Evolutionary conservation across 1,140 invertebrate species (phyloP), one percentile per base, ranked within the genome.

Genomic region (Cotesia glomerata): DNA sequence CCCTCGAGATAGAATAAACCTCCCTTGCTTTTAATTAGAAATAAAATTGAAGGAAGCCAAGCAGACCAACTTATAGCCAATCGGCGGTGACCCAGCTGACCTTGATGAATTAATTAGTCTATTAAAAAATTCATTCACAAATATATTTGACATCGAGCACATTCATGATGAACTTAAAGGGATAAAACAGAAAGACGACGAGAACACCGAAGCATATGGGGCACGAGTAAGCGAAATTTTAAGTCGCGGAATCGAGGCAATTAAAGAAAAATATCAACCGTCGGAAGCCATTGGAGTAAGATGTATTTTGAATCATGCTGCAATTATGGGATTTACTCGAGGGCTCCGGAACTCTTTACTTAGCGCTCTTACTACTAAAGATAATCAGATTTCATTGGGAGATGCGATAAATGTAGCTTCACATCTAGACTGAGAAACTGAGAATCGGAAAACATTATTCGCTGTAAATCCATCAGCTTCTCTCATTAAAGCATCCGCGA

Each of bases 31-130:
- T 54, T 54, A 54, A 63, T 63, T 36, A 26, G 52, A 35, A 69
- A 69, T 59, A 69, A 36, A 61, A 58, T 58, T 34, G 56, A 69
- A 9, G 67, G n/a, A n/a, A n/a, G 56, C 0, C 52, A 69, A 2
- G 52, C 56, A 2, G 67, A 58, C 2, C 54, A 39, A 9, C 59
- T 69, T 8, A 61, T 69, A 0, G 36, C 32, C 0, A 69, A 69
- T 35, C 67, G 34, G n/a, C 0, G 52, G n/a, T 3, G 67, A 61
- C 13, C 67, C 52, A 1, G 54, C 58, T 3, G 59, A 8, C n/a
- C 32, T 69, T 14, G 54, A 67, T 1, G 64, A 52, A 7, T 16
- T 67, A 5, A n/a, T 32, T 32, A 67, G 49, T 5, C 13, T 54
- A 4, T 34, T 67, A 14, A 51, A n/a, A 52, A 51, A 45, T 5